Conservation (phyloP, 2,113 vertebrate species). For the Tapirus terrestris region DNA sequence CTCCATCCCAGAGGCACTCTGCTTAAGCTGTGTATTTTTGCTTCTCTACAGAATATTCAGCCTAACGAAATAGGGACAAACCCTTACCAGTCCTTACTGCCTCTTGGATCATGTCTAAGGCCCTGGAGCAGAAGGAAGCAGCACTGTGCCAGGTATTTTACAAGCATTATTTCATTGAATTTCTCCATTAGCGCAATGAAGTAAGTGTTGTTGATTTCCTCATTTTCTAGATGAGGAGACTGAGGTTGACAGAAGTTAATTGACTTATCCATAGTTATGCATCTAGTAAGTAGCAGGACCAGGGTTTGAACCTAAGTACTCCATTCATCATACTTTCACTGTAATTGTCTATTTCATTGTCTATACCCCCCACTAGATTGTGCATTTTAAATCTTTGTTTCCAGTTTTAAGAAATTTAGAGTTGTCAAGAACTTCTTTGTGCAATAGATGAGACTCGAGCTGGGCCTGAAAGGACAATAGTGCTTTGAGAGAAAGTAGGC, state of each 20-base stretch:
- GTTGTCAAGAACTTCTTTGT: not conserved
- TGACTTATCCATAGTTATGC: not conserved
- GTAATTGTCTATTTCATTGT: not conserved
- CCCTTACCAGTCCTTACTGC: not conserved
- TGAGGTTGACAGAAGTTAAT: not conserved
- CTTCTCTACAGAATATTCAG: not conserved
- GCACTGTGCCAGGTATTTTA: not conserved
- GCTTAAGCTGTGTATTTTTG: not conserved
- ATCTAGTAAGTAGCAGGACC: not conserved
- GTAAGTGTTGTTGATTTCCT: not conserved
- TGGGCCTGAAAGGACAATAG: not conserved
- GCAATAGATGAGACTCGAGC: not conserved
- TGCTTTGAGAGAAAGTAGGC: not conserved
- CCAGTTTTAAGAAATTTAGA: not conserved
- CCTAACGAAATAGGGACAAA: not conserved
- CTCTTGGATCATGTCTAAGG: not conserved
- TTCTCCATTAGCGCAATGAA: not conserved
- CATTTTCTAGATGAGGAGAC: not conserved
- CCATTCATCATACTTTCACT: not conserved
- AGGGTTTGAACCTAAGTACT: not conserved
- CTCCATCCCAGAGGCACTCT: not conserved
- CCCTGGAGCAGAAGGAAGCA: not conserved
- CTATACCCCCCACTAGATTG: not conserved
- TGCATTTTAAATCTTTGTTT: not conserved
- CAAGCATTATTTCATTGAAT: not conserved